A percentile compares a stretch with the other conserved stretches of the same genome.
Evolutionary conservation across 2,888 invertebrate species (phyloP).

Genomic region (Nemoura dubitans): DNA sequence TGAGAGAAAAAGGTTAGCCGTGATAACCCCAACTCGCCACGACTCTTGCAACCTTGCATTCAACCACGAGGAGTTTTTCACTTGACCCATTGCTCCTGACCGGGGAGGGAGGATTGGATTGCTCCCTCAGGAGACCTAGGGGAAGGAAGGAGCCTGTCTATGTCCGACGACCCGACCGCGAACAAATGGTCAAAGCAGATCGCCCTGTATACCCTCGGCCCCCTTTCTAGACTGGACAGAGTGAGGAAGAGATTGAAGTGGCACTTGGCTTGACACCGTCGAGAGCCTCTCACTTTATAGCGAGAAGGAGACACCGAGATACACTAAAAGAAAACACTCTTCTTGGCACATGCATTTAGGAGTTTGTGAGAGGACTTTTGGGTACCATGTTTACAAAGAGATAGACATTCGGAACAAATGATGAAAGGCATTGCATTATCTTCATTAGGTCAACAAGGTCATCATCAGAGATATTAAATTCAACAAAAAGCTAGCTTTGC

Average conservation of each 20-base stretch:
- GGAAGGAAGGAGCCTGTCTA: constrained; percentile 37
- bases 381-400: constrained; percentile 18
- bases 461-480: background rate
- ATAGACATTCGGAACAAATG: background rate
- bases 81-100: constrained; percentile 45
- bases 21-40: background rate
- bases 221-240: background rate
- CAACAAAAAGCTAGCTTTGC: background rate
- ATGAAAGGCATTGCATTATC: background rate
- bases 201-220: background rate
- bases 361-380: constrained; percentile 8
- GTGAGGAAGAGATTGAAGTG: constrained; percentile 33
- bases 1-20: background rate
- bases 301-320: constrained; percentile 8
- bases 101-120: constrained; percentile 49
- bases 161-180: constrained; percentile 43
- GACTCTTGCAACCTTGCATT: constrained; percentile 26
- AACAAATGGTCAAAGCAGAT: constrained; percentile 33
- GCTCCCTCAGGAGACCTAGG: constrained; percentile 43
- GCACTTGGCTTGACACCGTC: constrained; percentile 32
- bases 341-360: background rate
- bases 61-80: constrained; percentile 47
- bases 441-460: background rate
- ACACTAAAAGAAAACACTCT: constrained; percentile 33
- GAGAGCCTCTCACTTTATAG: background rate